These are phyloP conservation scores for Dermatemys mawii DNA, from an alignment of 2,113 vertebrate species.

Conservation along the genomic window DNA sequence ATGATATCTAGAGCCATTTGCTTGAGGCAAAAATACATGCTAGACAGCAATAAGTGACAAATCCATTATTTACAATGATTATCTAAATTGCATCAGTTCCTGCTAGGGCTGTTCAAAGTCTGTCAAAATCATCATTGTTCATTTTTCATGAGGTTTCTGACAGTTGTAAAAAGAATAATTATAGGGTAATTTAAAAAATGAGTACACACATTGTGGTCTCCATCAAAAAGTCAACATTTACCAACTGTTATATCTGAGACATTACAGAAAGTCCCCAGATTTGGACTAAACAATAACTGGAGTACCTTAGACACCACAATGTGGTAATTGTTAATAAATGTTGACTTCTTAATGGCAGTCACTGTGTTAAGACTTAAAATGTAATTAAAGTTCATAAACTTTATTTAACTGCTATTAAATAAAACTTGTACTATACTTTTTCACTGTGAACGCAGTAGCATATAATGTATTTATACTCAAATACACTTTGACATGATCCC, in stretches of 20 bases:
- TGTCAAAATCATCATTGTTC: not conserved
- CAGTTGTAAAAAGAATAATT: not conserved
- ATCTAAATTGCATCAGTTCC: not conserved
- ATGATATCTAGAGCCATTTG: not conserved
- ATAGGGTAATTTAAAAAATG: accelerated
- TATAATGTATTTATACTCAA: not conserved
- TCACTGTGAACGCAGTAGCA: not conserved
- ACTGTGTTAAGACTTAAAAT: not conserved
- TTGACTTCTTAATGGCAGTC: not conserved
- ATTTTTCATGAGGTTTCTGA: not conserved
- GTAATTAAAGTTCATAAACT: not conserved
- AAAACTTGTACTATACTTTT: not conserved
- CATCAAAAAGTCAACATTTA: not conserved
- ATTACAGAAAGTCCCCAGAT: accelerated
- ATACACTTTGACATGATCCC: not conserved
- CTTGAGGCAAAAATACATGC: not conserved
- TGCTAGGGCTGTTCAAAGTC: not conserved
- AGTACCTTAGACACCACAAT: not conserved
- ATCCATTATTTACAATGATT: not conserved
- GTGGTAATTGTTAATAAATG: not conserved
- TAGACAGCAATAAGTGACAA: not conserved
- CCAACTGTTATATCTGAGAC: not conserved
- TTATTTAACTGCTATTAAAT: not conserved
- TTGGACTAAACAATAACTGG: not conserved
- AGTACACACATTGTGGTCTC: not conserved